Percentiles rank a stretch among this genome's conserved stretches.
Conservation (phyloP, 2,888 invertebrate species). For the Coelopa pilipes region DNA sequence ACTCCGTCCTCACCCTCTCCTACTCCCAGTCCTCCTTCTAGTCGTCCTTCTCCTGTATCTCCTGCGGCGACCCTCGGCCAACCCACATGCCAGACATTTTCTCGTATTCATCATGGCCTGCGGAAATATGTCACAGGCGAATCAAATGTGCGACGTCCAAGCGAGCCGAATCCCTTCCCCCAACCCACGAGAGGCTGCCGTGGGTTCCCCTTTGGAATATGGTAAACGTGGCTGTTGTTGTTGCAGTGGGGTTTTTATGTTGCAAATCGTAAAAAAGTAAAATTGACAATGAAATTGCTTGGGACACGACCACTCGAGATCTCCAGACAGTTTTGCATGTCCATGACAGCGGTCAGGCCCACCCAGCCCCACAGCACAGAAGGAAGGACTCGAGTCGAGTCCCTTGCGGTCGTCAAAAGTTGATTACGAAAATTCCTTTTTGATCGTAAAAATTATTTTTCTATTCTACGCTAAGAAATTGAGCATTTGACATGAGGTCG, state of each 20-base stretch:
- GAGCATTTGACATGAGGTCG: too few species aligned
- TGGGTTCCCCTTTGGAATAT: background rate
- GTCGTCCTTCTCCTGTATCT: background rate
- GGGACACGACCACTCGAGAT: conserved; percentile 1
- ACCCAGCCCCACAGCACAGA: background rate
- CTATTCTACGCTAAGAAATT: too few species aligned
- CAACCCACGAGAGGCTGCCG: background rate
- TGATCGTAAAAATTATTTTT: conserved; percentile 22
- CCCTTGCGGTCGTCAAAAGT: conserved; percentile 25
- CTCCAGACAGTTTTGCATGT: background rate
- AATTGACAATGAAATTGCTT: conserved; percentile 28
- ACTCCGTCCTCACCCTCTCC: too few species aligned
- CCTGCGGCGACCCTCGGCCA: background rate
- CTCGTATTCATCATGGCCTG: conserved; percentile 21
- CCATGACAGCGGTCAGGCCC: conserved; percentile 5
- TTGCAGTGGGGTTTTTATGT: background rate
- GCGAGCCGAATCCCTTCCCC: background rate
- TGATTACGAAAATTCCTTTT: conserved; percentile 31
- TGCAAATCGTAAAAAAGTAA: conserved; percentile 28
- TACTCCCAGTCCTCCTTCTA: too few species aligned
- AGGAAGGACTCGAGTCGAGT: conserved; percentile 3
- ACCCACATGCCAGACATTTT: conserved; percentile 5
- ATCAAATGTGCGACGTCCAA: conserved; percentile 1
- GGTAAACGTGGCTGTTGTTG: background rate
- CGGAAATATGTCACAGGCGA: conserved; percentile 24